Percentiles rank a stretch among this genome's conserved stretches.
phyloP scores from a whole-genome alignment of 2,797 vertebrate genomes.

The Caiman crocodilus region DNA sequence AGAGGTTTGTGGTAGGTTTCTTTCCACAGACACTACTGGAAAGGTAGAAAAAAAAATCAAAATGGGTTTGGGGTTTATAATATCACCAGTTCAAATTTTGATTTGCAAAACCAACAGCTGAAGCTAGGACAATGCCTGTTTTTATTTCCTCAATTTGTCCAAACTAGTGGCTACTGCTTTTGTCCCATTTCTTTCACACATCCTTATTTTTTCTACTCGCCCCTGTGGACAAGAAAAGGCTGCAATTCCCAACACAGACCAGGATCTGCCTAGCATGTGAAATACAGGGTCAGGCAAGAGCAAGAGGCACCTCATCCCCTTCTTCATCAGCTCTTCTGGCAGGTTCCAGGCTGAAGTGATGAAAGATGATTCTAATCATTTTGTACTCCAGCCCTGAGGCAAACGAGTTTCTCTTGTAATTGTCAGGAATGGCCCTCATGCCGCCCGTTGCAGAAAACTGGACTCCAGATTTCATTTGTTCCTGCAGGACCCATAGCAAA shows the following conservation, averaged over 20 bases:
- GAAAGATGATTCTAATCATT: background rate
- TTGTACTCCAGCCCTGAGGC: background rate
- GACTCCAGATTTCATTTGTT: slow-evolving; percentile 22
- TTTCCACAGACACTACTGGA: background rate
- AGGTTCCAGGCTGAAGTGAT: background rate
- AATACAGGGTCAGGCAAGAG: background rate
- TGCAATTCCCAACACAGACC: background rate
- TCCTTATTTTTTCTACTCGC: background rate
- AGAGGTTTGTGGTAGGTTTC: background rate
- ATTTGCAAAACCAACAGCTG: slow-evolving; percentile 11
- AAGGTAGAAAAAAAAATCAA: background rate
- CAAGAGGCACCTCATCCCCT: background rate
- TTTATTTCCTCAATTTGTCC: accelerated
- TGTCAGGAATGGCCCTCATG: background rate
- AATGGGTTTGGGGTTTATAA: background rate
- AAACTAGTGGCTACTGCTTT: background rate
- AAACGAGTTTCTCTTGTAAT: background rate
- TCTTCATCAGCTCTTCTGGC: background rate
- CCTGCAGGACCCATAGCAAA: background rate
- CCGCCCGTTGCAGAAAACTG: background rate
- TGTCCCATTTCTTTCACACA: background rate
- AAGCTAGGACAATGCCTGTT: accelerated
- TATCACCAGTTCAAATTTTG: background rate
- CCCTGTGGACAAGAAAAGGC: background rate
- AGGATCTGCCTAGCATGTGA: background rate